These are phyloP conservation scores for Escarpia spicata DNA, from an alignment of 2,888 invertebrate genomes.

Conservation along the genomic window DNA sequence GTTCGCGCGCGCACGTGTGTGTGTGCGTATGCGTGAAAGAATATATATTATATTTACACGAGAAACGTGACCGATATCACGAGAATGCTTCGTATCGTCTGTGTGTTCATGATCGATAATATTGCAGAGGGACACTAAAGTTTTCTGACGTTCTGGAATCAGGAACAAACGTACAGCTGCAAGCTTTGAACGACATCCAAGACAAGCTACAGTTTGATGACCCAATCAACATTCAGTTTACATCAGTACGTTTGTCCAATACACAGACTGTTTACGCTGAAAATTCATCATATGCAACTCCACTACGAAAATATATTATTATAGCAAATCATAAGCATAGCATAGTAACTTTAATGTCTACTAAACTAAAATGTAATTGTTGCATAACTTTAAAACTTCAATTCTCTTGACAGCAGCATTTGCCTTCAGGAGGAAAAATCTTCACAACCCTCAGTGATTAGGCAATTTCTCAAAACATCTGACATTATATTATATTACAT, in stretches of 20 bases:
- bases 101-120: not conserved
- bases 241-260: slow-evolving; percentile 71
- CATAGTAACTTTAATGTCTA: not conserved
- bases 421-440: too few relatives aligned
- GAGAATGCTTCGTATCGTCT: not conserved
- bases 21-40: not conserved
- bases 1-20: not conserved
- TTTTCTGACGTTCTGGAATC: slow-evolving; percentile 68
- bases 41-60: not conserved
- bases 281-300: not conserved
- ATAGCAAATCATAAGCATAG: not conserved
- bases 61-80: not conserved
- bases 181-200: slow-evolving; percentile 67
- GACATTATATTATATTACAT: too few relatives aligned
- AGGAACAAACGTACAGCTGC: slow-evolving; percentile 61
- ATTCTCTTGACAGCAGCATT: too few relatives aligned
- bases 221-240: slow-evolving; percentile 83
- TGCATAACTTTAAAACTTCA: too few relatives aligned
- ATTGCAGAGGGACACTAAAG: slow-evolving; percentile 64
- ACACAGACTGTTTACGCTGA: not conserved
- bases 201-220: slow-evolving; percentile 73
- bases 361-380: too few relatives aligned
- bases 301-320: not conserved
- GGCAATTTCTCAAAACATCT: too few relatives aligned
- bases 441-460: too few relatives aligned